These are phyloP conservation scores for Leptatherina wallacei DNA, from an alignment of 2,797 vertebrate species.

Conservation along the genomic window DNA sequence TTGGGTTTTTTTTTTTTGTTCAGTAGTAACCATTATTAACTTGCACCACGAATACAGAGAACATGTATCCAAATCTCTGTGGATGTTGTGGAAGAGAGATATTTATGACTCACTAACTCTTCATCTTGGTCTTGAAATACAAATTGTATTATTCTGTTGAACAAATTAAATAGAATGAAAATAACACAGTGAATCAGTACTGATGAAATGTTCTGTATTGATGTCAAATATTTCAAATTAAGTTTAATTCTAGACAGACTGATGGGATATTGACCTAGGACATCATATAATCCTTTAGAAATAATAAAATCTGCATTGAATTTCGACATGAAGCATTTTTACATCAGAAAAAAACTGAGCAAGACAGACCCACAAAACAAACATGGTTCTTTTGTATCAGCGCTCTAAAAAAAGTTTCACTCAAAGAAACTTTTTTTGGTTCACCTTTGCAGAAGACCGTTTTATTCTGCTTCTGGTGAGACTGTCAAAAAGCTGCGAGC, in stretches of 20 bases:
- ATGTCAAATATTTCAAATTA: slow-evolving; percentile 2
- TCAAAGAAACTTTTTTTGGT: not conserved
- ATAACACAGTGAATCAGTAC: not conserved
- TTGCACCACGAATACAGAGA: not conserved
- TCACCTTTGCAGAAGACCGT: not conserved
- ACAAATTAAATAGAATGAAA: not conserved
- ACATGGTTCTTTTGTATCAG: not conserved
- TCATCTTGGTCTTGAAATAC: not conserved
- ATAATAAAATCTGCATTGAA: not conserved
- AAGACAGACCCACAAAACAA: not conserved
- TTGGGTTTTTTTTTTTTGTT: not conserved
- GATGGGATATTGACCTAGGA: not conserved
- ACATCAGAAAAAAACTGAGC: not conserved
- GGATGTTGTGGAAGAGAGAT: not conserved
- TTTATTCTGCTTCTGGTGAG: not conserved
- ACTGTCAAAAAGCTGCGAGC: not conserved
- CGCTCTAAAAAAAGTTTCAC: not conserved
- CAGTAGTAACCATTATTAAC: not conserved
- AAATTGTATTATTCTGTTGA: not conserved
- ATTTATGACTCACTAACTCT: not conserved
- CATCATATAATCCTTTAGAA: not conserved
- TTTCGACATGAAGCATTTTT: not conserved
- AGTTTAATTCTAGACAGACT: slow-evolving; percentile 5
- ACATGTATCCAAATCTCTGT: fast-evolving
- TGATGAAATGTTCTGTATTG: not conserved